Conservation (phyloP, 2,888 invertebrate genomes). For the Galerucella calmariensis region DNA sequence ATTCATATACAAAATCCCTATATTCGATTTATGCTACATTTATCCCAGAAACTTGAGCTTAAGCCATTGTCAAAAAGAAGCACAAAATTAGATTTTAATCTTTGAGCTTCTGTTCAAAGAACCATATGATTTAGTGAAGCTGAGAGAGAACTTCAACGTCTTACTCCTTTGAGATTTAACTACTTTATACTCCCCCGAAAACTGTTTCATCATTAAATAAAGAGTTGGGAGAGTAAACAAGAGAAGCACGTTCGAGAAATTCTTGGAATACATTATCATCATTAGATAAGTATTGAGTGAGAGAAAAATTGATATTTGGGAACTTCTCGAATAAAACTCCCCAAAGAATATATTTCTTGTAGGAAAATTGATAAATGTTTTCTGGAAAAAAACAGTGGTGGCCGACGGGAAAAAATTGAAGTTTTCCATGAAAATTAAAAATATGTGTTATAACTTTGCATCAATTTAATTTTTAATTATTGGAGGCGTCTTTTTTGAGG, state of each 20-base stretch:
- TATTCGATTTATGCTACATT: constrained; percentile 26
- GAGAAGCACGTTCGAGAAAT: constrained; percentile 47
- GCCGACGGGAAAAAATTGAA: too few relatives aligned
- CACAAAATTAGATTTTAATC: constrained; percentile 50
- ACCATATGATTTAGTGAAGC: constrained; percentile 52
- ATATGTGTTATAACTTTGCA: too few relatives aligned
- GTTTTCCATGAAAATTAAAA: too few relatives aligned
- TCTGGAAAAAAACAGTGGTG: too few relatives aligned
- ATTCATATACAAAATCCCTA: constrained; percentile 12
- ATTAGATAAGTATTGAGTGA: not conserved
- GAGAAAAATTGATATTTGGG: too few relatives aligned
- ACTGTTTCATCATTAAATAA: constrained; percentile 54
- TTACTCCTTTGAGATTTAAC: constrained; percentile 50
- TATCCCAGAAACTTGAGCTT: constrained; percentile 22
- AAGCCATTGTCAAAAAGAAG: constrained; percentile 33
- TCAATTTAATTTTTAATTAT: too few relatives aligned
- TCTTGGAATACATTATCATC: constrained; percentile 34
- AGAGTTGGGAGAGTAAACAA: constrained; percentile 26
- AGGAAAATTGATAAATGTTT: too few relatives aligned
- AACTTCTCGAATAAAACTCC: too few relatives aligned
- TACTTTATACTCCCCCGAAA: constrained; percentile 42
- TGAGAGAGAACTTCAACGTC: constrained; percentile 46
- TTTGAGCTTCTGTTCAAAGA: constrained; percentile 49
- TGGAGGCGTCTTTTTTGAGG: too few relatives aligned
- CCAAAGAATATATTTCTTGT: too few relatives aligned